phyloP scores from a whole-genome alignment of 2,113 vertebrate genomes.

The Ictidomys tridecemlineatus region DNA sequence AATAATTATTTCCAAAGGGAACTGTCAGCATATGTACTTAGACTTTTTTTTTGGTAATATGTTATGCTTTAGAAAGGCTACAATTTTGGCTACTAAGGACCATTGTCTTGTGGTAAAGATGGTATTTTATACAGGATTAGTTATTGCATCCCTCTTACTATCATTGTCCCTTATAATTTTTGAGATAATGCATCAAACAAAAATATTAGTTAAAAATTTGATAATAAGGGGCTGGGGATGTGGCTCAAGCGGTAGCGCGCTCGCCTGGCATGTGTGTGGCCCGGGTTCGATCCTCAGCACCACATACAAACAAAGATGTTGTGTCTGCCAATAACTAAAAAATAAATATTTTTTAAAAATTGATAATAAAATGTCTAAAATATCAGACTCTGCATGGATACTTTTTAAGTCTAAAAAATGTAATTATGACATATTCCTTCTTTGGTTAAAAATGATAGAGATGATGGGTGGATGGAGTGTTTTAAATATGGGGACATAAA shows the following conservation, averaged over 20 bases:
- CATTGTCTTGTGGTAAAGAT: not conserved
- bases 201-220: not conserved
- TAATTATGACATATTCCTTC: not conserved
- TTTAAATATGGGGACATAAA: not conserved
- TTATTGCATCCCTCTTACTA: not conserved
- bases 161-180: not conserved
- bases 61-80: not conserved
- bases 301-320: too few species aligned
- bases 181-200: not conserved
- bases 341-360: too few species aligned
- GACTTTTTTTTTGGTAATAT: not conserved
- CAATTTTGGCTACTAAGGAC: not conserved
- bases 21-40: not conserved
- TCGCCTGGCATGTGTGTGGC: too few species aligned
- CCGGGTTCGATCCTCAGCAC: too few species aligned
- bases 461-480: not conserved
- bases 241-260: too few species aligned
- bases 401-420: not conserved
- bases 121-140: not conserved
- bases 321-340: too few species aligned
- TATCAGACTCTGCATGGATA: not conserved
- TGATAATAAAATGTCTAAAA: not conserved
- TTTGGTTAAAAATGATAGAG: not conserved
- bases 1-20: not conserved
- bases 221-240: not conserved